Conservation (phyloP, 2,113 vertebrate genomes). For the Ammospiza nelsoni region DNA sequence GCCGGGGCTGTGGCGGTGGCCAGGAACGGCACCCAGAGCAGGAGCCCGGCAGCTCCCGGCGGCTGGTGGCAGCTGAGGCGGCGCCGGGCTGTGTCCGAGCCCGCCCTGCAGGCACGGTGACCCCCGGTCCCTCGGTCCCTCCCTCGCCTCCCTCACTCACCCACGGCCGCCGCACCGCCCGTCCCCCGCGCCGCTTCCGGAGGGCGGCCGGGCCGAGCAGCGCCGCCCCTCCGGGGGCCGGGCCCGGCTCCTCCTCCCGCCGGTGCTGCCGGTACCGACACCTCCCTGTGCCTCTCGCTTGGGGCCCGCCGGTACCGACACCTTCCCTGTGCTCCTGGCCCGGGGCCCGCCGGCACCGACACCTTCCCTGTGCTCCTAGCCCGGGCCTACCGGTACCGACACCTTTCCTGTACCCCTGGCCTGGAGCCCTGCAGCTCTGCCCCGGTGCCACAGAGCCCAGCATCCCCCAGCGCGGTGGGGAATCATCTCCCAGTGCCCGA, state of each 20-base stretch:
- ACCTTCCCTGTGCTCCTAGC: background rate
- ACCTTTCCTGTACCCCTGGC: background rate
- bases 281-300: background rate
- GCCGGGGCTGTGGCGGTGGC: background rate
- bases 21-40: background rate
- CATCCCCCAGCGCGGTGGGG: accelerated
- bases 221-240: background rate
- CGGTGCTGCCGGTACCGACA: background rate
- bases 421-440: background rate
- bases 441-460: background rate
- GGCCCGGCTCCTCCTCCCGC: background rate
- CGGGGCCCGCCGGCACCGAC: background rate
- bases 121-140: background rate
- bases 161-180: background rate
- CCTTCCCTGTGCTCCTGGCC: no score
- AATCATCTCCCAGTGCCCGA: accelerated
- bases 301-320: no score
- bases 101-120: background rate
- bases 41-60: background rate
- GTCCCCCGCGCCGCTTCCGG: background rate
- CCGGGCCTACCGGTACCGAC: no score
- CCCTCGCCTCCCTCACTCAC: background rate
- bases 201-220: background rate
- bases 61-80: background rate
- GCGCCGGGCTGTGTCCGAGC: background rate